phyloP scores from a whole-genome alignment of 23 tunicate species.

The Pegea sp. region DNA sequence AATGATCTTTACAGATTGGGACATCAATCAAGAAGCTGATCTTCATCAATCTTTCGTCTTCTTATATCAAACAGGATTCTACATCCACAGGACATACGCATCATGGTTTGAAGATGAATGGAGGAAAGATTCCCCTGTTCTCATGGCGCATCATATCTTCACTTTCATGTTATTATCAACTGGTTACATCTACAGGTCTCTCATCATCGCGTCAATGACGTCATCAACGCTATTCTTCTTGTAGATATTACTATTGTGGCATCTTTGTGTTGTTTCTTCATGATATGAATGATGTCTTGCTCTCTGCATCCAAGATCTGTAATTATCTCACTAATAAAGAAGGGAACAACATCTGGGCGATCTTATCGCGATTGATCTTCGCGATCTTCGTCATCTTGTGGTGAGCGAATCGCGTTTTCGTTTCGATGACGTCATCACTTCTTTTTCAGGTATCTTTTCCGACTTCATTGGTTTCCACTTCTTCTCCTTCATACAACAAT shows the following conservation, averaged over 20 bases:
- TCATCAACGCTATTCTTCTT: no score
- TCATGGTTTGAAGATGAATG: neutral
- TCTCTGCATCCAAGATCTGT: neutral
- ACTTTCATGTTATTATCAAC: neutral
- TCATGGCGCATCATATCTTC: neutral
- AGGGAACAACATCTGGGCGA: neutral
- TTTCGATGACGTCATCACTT: neutral
- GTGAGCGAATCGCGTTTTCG: neutral
- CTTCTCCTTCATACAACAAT: neutral
- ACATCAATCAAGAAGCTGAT: neutral
- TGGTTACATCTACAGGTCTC: neutral
- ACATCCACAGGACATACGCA: neutral
- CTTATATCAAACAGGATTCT: neutral
- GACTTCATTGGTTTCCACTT: neutral
- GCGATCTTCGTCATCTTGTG: neutral
- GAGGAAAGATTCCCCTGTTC: neutral
- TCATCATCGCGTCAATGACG: no score
- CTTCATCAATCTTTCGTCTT: neutral
- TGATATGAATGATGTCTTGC: neutral
- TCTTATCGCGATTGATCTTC: neutral
- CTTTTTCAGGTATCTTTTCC: neutral
- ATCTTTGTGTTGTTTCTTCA: neutral
- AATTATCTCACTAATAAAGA: neutral
- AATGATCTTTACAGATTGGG: neutral
- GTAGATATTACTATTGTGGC: neutral